Evolutionary conservation across 2,797 vertebrate genomes (phyloP), one percentile per base, ranked within the genome.

Genomic region (Micrastur ruficollis): DNA sequence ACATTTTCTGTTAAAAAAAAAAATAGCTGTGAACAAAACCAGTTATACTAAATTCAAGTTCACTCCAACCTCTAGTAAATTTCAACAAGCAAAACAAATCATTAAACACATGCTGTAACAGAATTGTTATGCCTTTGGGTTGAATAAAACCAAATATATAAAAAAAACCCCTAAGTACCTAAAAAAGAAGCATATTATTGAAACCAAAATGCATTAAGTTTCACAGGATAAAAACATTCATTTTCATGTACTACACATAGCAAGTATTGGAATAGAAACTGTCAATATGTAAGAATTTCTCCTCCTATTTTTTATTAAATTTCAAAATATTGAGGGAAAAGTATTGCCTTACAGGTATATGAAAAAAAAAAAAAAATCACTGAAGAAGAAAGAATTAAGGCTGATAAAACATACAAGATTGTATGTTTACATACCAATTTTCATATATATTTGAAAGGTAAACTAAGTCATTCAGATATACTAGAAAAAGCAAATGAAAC

Each of bases 381-480:
- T 9, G 7, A 84, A 76, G 14, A 78, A 52, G 18, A 83, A 80
- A 46, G 26, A 90, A 67, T 27, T 47, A 71, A 65, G 34, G 47
- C 19, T 0, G 0, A 52, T 34, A 72, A 81, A 53, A 75, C 1
- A 1, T 46, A 62, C 2, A 50, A 71, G 21, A 32, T 65, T 15
- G 7, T 27, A 72, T 9, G 15, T 36, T 83, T 83, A 74, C 49
- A 16, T 34, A 72, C 56, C 14, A 40, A 27, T 34, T 90, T 47
- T 34, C 26, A 47, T 23, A 81, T 13, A 22, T 23, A 80, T 59
- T 38, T 75, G 26, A 83, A 76, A 90, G 14, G 26, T 90, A 31
- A 82, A 49, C 32, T 67, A 68, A 79, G 31, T 63, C 31, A 81
- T 61, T n/a, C 21, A 47, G 31, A 59, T 31, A 62, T 5, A 49